A percentile compares a stretch with the other conserved stretches of the same genome.
Evolutionary conservation across 1,140 invertebrate genomes (phyloP).

Genomic region (Octopus bimaculoides): DNA sequence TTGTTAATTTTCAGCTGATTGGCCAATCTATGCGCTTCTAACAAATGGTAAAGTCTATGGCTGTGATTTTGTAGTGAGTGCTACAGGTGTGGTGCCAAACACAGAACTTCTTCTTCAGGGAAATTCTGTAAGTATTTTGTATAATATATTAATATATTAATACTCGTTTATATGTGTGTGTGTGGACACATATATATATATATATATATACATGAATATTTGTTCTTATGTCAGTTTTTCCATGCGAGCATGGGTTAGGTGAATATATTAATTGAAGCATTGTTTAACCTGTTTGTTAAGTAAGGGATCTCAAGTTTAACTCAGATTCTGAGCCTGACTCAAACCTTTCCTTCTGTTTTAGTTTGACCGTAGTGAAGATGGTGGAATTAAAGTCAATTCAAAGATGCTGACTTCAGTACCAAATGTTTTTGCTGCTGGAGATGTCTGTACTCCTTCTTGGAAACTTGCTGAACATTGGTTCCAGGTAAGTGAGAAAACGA

Average conservation of each 20-base stretch:
- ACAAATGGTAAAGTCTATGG: conserved; percentile 73
- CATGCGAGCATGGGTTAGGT: too few relatives aligned
- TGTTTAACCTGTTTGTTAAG: too few relatives aligned
- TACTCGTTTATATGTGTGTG: too few relatives aligned
- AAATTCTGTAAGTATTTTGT: conserved; percentile 44
- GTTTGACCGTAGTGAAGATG: conserved; percentile 68
- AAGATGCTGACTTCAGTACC: conserved; percentile 76
- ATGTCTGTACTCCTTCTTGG: conserved; percentile 85
- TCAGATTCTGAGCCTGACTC: too few relatives aligned
- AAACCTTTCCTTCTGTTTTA: conserved; percentile 17
- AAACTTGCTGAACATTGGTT: conserved; percentile 80
- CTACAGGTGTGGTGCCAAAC: conserved; percentile 85
- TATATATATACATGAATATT: too few relatives aligned
- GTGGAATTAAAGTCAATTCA: conserved; percentile 74
- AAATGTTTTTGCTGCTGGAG: conserved; percentile 91
- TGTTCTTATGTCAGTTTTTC: too few relatives aligned
- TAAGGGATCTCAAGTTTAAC: too few relatives aligned
- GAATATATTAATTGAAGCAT: too few relatives aligned
- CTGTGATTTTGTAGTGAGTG: conserved; percentile 92
- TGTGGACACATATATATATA: too few relatives aligned
- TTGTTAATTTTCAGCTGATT: conserved; percentile 49
- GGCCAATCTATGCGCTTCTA: conserved; percentile 73
- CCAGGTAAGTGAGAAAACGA: conserved; percentile 58
- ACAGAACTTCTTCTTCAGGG: conserved; percentile 47
- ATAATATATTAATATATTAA: too few relatives aligned